Conservation (phyloP, 1,140 invertebrate species). For the Armadillidium nasatum region DNA sequence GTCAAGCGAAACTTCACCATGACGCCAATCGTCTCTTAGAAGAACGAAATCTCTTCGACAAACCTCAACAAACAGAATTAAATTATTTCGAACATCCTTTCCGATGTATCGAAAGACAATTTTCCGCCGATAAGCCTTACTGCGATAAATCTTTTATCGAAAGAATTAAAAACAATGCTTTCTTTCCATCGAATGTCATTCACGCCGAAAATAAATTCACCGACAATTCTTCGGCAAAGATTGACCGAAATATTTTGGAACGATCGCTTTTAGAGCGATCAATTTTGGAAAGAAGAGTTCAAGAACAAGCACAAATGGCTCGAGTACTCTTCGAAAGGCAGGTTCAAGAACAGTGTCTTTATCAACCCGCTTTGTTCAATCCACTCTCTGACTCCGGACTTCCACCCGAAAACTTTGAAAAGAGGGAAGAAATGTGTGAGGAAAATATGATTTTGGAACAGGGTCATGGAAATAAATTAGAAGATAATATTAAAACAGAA, state of each 20-base stretch:
- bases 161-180: not conserved
- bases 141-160: not conserved
- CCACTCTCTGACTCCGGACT: conserved; percentile 18
- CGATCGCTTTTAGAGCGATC: conserved; percentile 39
- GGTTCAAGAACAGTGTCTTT: conserved; percentile 21
- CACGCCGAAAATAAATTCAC: not conserved
- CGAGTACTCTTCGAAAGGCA: conserved; percentile 34
- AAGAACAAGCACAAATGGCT: conserved; percentile 35
- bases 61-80: not conserved
- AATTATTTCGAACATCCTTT: not conserved
- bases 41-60: not conserved
- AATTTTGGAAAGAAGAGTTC: conserved; percentile 39
- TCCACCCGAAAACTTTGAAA: not conserved
- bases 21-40: not conserved
- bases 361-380: conserved; percentile 22
- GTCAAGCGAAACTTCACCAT: not conserved
- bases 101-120: not conserved
- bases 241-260: conserved; percentile 40
- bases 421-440: conserved; percentile 4
- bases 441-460: not conserved
- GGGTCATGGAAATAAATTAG: not conserved
- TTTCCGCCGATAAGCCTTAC: not conserved
- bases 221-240: not conserved
- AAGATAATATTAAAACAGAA: not conserved
- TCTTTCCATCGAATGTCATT: not conserved